A percentile compares a stretch with the other conserved stretches of the same genome.
Conservation (phyloP, 2,888 invertebrate species). For the Oxytorus armatus region DNA sequence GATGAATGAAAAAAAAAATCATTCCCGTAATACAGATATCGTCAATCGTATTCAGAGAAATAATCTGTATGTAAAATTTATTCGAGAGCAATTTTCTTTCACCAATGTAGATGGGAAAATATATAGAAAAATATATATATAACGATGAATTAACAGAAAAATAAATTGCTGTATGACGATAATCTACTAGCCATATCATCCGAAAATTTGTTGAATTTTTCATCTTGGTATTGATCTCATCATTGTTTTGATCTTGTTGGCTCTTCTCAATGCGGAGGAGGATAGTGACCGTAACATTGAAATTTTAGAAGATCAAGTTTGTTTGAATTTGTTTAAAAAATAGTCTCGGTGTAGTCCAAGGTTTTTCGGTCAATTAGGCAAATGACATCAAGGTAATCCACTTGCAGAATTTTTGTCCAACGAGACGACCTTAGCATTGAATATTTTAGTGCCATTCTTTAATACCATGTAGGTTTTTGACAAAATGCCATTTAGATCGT, state of each 20-base stretch:
- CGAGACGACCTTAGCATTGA: constrained; percentile 28
- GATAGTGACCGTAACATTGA: constrained; percentile 51
- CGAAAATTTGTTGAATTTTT: too few species aligned
- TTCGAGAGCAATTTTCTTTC: not conserved
- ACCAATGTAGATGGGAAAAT: not conserved
- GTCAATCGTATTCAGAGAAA: not conserved
- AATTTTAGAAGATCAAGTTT: constrained; percentile 24
- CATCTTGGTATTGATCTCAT: too few species aligned
- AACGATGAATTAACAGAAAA: too few species aligned
- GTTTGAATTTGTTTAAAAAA: not conserved
- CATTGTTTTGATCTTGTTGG: not conserved
- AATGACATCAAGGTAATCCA: constrained; percentile 38
- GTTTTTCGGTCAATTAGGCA: too few species aligned
- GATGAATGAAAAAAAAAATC: constrained; percentile 3
- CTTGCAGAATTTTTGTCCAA: not conserved
- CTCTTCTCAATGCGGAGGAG: not conserved
- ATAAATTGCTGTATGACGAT: too few species aligned
- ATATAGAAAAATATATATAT: too few species aligned
- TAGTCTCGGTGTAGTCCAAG: too few species aligned
- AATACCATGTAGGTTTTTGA: not conserved
- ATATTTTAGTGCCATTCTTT: not conserved
- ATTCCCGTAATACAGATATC: constrained; percentile 1
- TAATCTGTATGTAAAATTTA: not conserved
- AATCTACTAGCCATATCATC: too few species aligned
- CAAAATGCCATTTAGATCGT: not conserved